Conservation (phyloP, 2,888 invertebrate genomes). For the Tridacna gigas region DNA sequence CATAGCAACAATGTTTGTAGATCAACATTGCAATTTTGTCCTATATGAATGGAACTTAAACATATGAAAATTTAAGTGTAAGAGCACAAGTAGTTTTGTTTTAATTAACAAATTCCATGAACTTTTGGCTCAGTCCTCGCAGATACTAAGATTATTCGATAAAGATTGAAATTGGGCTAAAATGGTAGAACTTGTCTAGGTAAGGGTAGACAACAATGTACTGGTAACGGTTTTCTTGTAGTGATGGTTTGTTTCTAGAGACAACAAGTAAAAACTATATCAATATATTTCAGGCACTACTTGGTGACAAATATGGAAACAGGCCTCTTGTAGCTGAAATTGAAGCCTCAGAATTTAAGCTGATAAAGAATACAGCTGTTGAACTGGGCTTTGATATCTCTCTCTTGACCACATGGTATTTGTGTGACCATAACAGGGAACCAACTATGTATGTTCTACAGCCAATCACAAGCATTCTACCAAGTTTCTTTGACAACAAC, state of each 20-base stretch:
- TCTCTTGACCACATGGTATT: slow-evolving; percentile 79
- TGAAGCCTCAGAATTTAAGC: slow-evolving; percentile 77
- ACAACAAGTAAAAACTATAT: not conserved
- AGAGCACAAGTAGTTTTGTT: too few relatives aligned
- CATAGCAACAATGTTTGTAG: too few relatives aligned
- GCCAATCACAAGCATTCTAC: slow-evolving; percentile 84
- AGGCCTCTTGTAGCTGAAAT: slow-evolving; percentile 79
- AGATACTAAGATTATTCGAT: too few relatives aligned
- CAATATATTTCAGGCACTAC: slow-evolving; percentile 71
- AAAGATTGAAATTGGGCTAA: not conserved
- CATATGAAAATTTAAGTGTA: too few relatives aligned
- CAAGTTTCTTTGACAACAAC: slow-evolving; percentile 71
- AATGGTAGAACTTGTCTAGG: not conserved
- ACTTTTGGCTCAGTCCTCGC: too few relatives aligned
- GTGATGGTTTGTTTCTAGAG: not conserved
- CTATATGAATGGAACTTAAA: too few relatives aligned
- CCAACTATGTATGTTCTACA: slow-evolving; percentile 80
- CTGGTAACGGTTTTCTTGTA: not conserved
- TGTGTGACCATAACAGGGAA: slow-evolving; percentile 78
- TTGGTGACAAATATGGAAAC: slow-evolving; percentile 83
- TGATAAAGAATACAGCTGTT: slow-evolving; percentile 70
- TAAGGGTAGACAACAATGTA: not conserved
- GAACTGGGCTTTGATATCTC: slow-evolving; percentile 69
- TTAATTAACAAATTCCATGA: too few relatives aligned
- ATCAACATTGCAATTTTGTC: too few relatives aligned